phyloP scores from a whole-genome alignment of 2,113 vertebrate species.

The Lamprologus sp. region DNA sequence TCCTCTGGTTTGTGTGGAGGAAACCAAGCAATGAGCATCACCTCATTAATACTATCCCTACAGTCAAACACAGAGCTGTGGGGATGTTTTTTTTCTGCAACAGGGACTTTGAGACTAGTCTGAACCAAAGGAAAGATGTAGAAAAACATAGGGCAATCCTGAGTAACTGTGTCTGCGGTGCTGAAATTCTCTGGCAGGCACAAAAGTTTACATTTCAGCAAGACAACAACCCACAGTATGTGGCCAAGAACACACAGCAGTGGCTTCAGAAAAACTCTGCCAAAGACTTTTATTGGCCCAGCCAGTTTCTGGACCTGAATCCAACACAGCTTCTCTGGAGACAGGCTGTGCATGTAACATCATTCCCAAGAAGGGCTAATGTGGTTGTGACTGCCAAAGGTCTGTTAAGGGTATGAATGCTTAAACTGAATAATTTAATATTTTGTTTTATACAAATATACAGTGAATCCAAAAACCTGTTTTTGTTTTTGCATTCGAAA shows the following conservation, averaged over 20 bases:
- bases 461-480: not conserved
- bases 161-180: not conserved
- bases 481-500: not conserved
- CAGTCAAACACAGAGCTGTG: not conserved
- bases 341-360: not conserved
- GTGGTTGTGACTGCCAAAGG: not conserved
- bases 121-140: not conserved
- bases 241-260: not conserved
- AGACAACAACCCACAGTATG: not conserved
- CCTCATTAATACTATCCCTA: not conserved
- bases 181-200: not conserved
- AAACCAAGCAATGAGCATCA: not conserved
- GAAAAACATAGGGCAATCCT: not conserved
- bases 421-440: not conserved
- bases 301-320: not conserved
- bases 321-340: not conserved
- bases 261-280: not conserved
- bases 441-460: not conserved
- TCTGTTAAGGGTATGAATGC: not conserved
- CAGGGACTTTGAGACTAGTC: not conserved
- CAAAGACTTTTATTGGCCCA: not conserved
- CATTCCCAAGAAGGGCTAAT: not conserved
- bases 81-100: not conserved
- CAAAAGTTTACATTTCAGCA: not conserved
- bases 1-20: not conserved